Evolutionary conservation across 2,797 vertebrate genomes (phyloP), one percentile per base, ranked within the genome.

Genomic region (Spea hammondii): DNA sequence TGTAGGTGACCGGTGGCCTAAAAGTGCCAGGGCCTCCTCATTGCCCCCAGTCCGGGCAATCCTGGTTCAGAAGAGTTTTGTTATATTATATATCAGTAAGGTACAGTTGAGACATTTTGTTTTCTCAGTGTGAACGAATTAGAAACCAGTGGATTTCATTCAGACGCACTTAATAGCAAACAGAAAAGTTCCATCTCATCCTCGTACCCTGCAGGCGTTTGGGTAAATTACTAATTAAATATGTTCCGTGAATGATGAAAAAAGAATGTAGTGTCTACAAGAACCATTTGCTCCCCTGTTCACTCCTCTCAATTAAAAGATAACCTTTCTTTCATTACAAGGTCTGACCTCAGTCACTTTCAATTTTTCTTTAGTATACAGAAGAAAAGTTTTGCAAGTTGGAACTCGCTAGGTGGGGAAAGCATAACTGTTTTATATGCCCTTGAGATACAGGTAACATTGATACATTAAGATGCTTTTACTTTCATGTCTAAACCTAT

Each of bases 391-490:
- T 90, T 82, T 13, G 85, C 90, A 83, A 87, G 88, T 89, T 87
- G 84, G 85, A 86, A 88, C 86, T 86, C 86, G 84, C 78, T 76
- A 32, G 47, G 32, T 92, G 89, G 46, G 12, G 55, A 73, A 54
- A 75, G 70, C 83, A 85, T 89, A 86, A 70, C 50, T 91, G 90
- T 90, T 88, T 87, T 87, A 89, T 91, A 86, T 92, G 91, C 87
- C 84, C 83, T 82, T 79, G 85, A 86, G 85, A 87, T 84, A 88
- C 87, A 84, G 85, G 79, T 88, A 88, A 87, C 91, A 92, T 92
- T 86, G 88, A 90, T 83, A 87, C 89, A 90, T 89, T 91, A 85
- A 88, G 79, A 83, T 89, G 53, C 71, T 82, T 53, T 59, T 67
- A 17, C 14, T 66, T 88, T 87, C 85, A 76, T 85, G 87, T 86